These are phyloP conservation scores for Diabrotica balteata DNA, from an alignment of 2,888 invertebrate species.

Conservation along the genomic window DNA sequence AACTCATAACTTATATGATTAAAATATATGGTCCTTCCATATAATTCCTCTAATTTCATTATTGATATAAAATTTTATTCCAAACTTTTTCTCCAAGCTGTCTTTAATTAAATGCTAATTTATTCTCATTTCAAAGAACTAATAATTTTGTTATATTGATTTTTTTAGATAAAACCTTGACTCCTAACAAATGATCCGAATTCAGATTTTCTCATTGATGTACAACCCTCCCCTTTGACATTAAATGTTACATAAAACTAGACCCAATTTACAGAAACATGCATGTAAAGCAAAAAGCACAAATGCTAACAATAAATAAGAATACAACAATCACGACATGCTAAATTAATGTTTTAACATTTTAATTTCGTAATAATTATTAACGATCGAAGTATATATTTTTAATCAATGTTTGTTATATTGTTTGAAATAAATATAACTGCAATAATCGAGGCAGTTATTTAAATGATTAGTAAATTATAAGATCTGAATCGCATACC, in stretches of 20 bases:
- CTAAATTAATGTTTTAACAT: slow-evolving; percentile 13
- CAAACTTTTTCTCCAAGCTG: neutral
- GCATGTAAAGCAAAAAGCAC: slow-evolving; percentile 30
- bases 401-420: neutral
- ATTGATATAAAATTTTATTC: too few relatives aligned
- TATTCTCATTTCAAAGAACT: too few relatives aligned
- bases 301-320: slow-evolving; percentile 20
- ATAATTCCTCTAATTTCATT: too few relatives aligned
- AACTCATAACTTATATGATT: too few relatives aligned
- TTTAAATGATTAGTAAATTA: slow-evolving; percentile 1
- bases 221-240: neutral
- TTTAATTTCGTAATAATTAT: neutral
- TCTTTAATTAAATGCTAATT: neutral
- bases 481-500: slow-evolving; percentile 5
- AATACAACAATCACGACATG: slow-evolving; percentile 14
- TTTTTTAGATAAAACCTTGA: slow-evolving; percentile 12
- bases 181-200: neutral
- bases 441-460: neutral
- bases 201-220: neutral
- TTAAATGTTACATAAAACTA: slow-evolving; percentile 26
- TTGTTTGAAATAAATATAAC: too few relatives aligned
- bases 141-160: slow-evolving; percentile 4
- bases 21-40: too few relatives aligned
- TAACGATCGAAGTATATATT: neutral
- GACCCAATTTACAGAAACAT: slow-evolving; percentile 23